Conservation (phyloP, 2,113 vertebrate genomes). For the Nymphicus hollandicus region DNA sequence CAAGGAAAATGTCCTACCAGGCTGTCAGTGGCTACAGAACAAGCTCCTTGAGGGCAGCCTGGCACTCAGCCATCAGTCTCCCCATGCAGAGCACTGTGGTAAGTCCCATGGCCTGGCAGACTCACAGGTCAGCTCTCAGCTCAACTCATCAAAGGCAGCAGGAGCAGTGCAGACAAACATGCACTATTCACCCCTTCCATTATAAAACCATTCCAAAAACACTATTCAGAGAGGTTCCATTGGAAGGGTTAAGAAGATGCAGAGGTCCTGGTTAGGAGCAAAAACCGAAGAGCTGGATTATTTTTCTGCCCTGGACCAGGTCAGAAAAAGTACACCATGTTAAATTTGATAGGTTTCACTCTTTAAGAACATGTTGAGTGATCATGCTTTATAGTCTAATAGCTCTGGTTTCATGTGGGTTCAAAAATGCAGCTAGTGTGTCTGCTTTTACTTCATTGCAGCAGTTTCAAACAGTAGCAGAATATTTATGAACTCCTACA, state of each 20-base stretch:
- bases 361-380: not conserved
- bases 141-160: not conserved
- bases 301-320: not conserved
- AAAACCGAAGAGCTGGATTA: not conserved
- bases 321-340: not conserved
- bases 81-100: accelerated
- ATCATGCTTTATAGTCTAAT: not conserved
- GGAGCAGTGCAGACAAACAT: not conserved
- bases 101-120: accelerated
- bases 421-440: not conserved
- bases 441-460: not conserved
- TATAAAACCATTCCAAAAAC: not conserved
- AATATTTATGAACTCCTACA: slow-evolving; percentile 51
- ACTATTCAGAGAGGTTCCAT: not conserved
- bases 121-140: not conserved
- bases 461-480: slow-evolving; percentile 12
- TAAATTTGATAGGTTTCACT: not conserved
- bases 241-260: not conserved
- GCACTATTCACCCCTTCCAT: accelerated
- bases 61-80: not conserved
- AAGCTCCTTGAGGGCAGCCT: not conserved
- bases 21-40: not conserved
- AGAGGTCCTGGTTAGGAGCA: not conserved
- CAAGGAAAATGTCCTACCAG: not conserved
- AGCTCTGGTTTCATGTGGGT: not conserved